Conservation (phyloP, 92 coral and sea anemone genomes). For the Ricordea florida region DNA sequence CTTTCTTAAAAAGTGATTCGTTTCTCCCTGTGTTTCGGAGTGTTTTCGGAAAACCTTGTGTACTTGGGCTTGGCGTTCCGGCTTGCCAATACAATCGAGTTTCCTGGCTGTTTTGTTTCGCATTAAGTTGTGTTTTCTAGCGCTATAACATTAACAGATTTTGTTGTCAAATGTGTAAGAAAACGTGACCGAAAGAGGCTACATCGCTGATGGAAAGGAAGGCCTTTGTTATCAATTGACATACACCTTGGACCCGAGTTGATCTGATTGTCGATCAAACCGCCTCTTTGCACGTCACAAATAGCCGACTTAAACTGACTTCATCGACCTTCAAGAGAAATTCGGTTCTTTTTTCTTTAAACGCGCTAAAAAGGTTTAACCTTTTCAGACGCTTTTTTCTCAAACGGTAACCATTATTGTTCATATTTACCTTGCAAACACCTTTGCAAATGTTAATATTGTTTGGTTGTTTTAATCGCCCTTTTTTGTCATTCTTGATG, state of each 20-base stretch:
- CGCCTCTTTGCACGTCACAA: slow-evolving; percentile 4
- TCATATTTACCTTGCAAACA: slow-evolving; percentile 8
- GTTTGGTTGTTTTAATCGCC: slow-evolving; percentile 38
- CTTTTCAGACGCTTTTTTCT: background rate
- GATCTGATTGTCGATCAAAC: background rate
- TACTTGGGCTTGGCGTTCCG: too few relatives aligned
- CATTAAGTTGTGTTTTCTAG: too few relatives aligned
- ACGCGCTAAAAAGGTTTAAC: background rate
- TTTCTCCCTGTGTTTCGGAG: too few relatives aligned
- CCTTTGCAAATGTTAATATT: slow-evolving; percentile 39
- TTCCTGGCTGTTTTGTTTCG: too few relatives aligned
- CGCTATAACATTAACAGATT: too few relatives aligned
- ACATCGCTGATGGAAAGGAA: slow-evolving; percentile 25
- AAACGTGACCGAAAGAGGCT: too few relatives aligned
- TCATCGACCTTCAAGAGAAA: background rate
- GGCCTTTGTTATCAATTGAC: slow-evolving; percentile 50
- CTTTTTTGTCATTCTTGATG: slow-evolving; percentile 24
- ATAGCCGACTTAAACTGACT: too few relatives aligned
- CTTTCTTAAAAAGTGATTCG: too few relatives aligned
- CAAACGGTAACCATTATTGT: slow-evolving; percentile 10
- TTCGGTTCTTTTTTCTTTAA: background rate
- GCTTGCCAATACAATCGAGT: too few relatives aligned
- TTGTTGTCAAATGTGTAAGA: too few relatives aligned
- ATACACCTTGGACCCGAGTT: slow-evolving; percentile 34
- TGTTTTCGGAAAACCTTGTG: too few relatives aligned